Percentiles rank a stretch among this genome's conserved stretches.
phyloP scores from a whole-genome alignment of 2,888 invertebrate genomes.

The Caradrina clavipalpis region DNA sequence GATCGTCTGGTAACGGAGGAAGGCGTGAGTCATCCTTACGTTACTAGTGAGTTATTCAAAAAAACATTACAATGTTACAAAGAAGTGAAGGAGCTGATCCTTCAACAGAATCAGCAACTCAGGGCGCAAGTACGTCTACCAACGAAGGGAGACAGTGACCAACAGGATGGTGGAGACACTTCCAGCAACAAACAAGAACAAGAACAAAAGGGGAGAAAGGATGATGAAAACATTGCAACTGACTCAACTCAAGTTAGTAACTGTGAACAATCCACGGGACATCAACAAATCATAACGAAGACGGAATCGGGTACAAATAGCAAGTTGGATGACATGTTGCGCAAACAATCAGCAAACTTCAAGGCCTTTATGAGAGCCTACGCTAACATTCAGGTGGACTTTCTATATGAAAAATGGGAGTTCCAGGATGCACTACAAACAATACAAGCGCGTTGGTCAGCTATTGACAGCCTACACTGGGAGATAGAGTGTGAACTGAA shows the following conservation, averaged over 20 bases:
- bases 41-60: slow-evolving; percentile 1
- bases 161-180: neutral
- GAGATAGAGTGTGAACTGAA: too few species aligned
- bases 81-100: slow-evolving; percentile 16
- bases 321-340: slow-evolving; percentile 7
- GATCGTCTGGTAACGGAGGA: slow-evolving; percentile 9
- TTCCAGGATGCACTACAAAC: slow-evolving; percentile 7
- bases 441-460: neutral
- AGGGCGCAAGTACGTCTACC: neutral
- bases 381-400: slow-evolving; percentile 15
- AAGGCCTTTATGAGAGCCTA: slow-evolving; percentile 7
- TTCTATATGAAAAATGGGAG: slow-evolving; percentile 19
- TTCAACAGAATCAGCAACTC: slow-evolving; percentile 1
- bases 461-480: too few species aligned
- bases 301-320: slow-evolving; percentile 8
- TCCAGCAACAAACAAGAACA: neutral
- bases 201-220: neutral
- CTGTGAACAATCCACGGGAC: neutral
- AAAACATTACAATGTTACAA: neutral
- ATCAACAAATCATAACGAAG: neutral
- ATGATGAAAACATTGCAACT: neutral
- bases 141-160: neutral
- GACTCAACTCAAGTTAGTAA: too few species aligned
- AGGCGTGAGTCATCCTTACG: slow-evolving; percentile 8
- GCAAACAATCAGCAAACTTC: slow-evolving; percentile 9